Base-by-base conservation (phyloP, 2,888 invertebrate genomes). In the Julus scanicus region DNA sequence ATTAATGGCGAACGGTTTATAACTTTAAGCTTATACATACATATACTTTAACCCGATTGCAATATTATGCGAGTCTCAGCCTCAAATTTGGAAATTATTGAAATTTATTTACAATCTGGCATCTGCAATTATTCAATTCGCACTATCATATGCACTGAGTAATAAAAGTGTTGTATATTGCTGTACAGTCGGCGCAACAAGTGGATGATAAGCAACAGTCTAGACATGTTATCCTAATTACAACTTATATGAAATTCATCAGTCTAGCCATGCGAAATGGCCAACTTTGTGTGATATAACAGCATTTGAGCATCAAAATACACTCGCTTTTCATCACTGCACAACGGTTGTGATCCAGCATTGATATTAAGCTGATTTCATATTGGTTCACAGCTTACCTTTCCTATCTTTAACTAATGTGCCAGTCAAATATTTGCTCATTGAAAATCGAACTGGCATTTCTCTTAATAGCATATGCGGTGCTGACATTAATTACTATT, bases 121-220 rank as follows among this genome's bases (percentile, higher is more conserved):
- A 37, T 80, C 37, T 37, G 2, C 29, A 80, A 80, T 37, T 80
- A 29, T 2, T 29, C 80, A 80, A 13, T 37, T 80, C 2, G 0
- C 37, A 2, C 29, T 29, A 80, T 71, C 29, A 71, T 8, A 37
- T 37, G 8, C 29, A 2, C 15, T 8, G 13, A 8, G 11, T 53
- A 53, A 71, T 71, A 8, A 20, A 44, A 3, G 44, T 44, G 6
- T 44, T 5, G 44, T 44, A 44, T 80, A 37, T 80, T 80, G 80
- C 80, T 37, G 29, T 37, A 8, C 29, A 80, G 80, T 13, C 80
- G 11, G 20, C 13, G 9, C 80, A 80, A 80, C 80, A 80, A 80
- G 80, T 80, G 80, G 80, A 80, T 20, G 80, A 29, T 37, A 80
- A 37, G 80, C 80, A 80, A 80, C 29, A 80, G 80, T 80, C 80